Base-by-base conservation (phyloP, 2,888 invertebrate genomes). In the Pachydiplax longipennis region DNA sequence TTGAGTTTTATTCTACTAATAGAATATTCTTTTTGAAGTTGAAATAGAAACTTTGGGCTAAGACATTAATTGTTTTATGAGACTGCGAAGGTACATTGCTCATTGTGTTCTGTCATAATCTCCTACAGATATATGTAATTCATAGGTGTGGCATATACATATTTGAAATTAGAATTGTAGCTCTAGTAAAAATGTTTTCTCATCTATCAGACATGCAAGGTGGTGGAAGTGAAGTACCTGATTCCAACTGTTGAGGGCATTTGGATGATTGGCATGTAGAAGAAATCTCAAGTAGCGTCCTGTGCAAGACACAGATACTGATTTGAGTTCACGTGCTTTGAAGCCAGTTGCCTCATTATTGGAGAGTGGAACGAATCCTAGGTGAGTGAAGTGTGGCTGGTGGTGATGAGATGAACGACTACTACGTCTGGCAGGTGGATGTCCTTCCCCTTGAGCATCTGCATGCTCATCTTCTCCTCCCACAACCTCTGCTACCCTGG, bases 251-350 rank as follows among this genome's bases (percentile, higher is more conserved):
- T 98, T 98, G 93, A 97, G 96, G 91, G 96, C 96, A 93, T 98
- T 98, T 90, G 95, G 94, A 94, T 99, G 97, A 92, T 98, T 98
- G 92, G 96, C 97, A 92, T 98, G 97, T 12, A 99, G 95, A 92
- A 97, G 96, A 65, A 99, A 94, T 94, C 98, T 98, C 0, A 99
- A 95, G 93, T 97, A 97, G 25, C 95, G 95, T 10, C 97, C 97
- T 80, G 95, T 95, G 82, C 96, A 96, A 44, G 95, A 96, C 25
- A 99, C 97, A 48, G 98, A 96, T 15, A 97, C 97, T 91, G 97
- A 97, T 94, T 98, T 97, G 65, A 98, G 94, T 93, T 98, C 98
- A 81, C 98, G 94, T 82, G 97, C 97, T 93, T 97, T 97, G 94
- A 96, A 97, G 92, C 96, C 96, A 0, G 97, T 97, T 92, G 96